A percentile compares a stretch with the other conserved stretches of the same genome.
phyloP scores from a whole-genome alignment of 2,888 invertebrate species.

The Andrena bicolor region DNA sequence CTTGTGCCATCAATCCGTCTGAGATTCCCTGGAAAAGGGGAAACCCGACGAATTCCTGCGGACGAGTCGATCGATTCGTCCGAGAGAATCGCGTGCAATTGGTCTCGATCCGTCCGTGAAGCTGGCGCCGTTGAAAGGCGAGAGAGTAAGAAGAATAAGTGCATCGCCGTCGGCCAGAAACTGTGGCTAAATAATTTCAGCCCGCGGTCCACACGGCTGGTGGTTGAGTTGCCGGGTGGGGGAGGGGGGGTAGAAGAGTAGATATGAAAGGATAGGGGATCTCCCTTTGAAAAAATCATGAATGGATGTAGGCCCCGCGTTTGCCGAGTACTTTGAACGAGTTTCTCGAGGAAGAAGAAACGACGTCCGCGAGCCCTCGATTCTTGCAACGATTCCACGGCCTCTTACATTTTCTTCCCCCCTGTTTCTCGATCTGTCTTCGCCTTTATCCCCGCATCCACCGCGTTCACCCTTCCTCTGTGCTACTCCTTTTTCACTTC shows the following conservation, averaged over 20 bases:
- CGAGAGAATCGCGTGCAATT: conserved; percentile 22
- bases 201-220: conserved; percentile 47
- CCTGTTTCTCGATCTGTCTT: conserved; percentile 47
- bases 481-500: conserved; percentile 2
- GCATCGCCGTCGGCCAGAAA: conserved; percentile 53
- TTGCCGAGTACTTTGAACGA: conserved; percentile 67
- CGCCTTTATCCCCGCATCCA: conserved; percentile 21
- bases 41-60: not conserved
- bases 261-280: conserved; percentile 63
- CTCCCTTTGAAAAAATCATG: conserved; percentile 75
- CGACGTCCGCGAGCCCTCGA: conserved; percentile 69
- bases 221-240: conserved; percentile 33
- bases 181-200: conserved; percentile 68
- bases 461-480: not conserved
- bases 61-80: not conserved
- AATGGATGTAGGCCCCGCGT: conserved; percentile 74
- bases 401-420: conserved; percentile 45
- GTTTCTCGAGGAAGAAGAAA: conserved; percentile 60
- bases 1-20: not conserved
- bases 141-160: conserved; percentile 48
- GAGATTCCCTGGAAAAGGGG: not conserved
- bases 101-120: conserved; percentile 25
- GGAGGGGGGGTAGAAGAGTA: conserved; percentile 25
- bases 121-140: conserved; percentile 21
- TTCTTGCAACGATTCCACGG: conserved; percentile 57